A percentile compares a stretch with the other conserved stretches of the same genome.
Evolutionary conservation across 2,113 vertebrate genomes (phyloP).

Genomic region (Hyla sarda): DNA sequence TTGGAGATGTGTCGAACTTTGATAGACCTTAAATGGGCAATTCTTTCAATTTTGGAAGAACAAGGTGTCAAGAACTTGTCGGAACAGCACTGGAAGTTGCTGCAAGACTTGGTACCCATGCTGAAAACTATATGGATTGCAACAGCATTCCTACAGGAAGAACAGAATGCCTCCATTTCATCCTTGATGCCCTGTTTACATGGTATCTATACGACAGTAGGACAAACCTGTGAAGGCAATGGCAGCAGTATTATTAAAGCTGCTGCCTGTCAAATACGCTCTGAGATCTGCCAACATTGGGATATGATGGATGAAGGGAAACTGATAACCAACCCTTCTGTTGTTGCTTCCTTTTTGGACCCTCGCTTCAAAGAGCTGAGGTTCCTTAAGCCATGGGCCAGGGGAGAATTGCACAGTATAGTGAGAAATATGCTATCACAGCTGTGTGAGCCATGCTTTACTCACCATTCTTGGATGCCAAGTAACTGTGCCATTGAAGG

Average conservation of each 20-base stretch:
- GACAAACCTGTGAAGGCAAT: conserved; percentile 65
- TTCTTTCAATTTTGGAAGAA: conserved; percentile 71
- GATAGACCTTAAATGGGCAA: conserved; percentile 72
- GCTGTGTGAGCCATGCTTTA: conserved; percentile 33
- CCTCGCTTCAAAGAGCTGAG: conserved; percentile 74
- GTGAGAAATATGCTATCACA: conserved; percentile 66
- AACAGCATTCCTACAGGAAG: conserved; percentile 67
- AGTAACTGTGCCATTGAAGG: conserved; percentile 38
- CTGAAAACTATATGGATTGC: conserved; percentile 69
- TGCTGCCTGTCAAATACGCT: conserved; percentile 63
- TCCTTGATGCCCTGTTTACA: conserved; percentile 72
- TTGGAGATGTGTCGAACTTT: conserved; percentile 72
- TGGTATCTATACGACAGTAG: conserved; percentile 64
- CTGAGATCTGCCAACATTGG: conserved; percentile 68
- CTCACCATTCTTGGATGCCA: conserved; percentile 2
- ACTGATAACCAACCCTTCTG: conserved; percentile 63
- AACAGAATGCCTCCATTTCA: conserved; percentile 69
- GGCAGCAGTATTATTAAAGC: conserved; percentile 56
- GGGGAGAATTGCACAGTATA: conserved; percentile 65
- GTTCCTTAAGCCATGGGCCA: conserved; percentile 67
- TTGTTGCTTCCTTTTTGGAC: conserved; percentile 72
- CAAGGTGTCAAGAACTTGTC: conserved; percentile 66
- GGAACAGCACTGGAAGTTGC: conserved; percentile 73
- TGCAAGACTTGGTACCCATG: conserved; percentile 71
- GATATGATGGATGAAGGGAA: conserved; percentile 62